These are phyloP conservation scores for Calcarius lapponicus DNA, from an alignment of 2,797 vertebrate species.

Conservation along the genomic window DNA sequence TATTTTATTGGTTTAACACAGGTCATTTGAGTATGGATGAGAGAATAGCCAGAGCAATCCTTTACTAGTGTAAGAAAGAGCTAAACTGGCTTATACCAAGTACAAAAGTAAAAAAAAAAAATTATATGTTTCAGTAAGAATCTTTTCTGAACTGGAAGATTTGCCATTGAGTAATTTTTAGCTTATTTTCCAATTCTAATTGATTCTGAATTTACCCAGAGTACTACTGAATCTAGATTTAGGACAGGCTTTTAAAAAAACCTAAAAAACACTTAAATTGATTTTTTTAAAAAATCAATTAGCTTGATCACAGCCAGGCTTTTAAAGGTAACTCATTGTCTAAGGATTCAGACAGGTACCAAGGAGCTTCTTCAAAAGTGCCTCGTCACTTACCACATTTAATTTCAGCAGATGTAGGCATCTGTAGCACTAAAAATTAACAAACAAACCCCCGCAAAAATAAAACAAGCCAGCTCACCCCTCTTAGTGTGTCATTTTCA, in stretches of 20 bases:
- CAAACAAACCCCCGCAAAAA: not conserved
- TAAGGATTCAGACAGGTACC: not conserved
- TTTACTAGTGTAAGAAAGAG: not conserved
- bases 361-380: not conserved
- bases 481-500: not conserved
- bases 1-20: not conserved
- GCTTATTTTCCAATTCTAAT: not conserved
- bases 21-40: not conserved
- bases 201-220: not conserved
- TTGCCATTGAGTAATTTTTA: not conserved
- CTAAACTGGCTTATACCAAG: not conserved
- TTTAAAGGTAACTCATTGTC: not conserved
- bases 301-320: not conserved
- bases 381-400: not conserved
- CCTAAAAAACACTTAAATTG: not conserved
- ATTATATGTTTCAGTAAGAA: not conserved
- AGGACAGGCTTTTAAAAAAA: not conserved
- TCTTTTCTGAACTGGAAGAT: not conserved
- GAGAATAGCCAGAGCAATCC: not conserved
- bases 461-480: not conserved
- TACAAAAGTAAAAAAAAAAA: not conserved
- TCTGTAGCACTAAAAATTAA: not conserved
- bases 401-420: not conserved
- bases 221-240: not conserved
- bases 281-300: not conserved